phyloP scores from a whole-genome alignment of 2,888 invertebrate species.

The Meloe dianella region DNA sequence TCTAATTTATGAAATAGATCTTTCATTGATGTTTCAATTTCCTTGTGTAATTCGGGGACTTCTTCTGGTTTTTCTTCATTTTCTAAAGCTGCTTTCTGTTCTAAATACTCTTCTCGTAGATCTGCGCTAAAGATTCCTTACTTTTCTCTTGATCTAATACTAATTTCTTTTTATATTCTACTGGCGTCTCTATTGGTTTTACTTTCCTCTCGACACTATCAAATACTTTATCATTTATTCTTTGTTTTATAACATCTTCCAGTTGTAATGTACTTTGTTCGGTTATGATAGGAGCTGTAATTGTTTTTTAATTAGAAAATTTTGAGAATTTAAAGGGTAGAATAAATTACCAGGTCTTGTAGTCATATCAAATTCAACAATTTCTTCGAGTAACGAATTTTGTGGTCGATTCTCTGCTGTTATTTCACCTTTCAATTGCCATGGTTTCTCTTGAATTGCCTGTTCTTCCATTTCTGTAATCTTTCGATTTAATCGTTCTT shows the following conservation, averaged over 20 bases:
- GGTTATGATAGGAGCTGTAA: conserved; percentile 84
- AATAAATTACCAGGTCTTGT: conserved; percentile 67
- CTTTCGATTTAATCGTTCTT: conserved; percentile 72
- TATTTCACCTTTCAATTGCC: conserved; percentile 94
- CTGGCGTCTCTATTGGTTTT: conserved; percentile 81
- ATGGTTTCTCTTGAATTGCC: conserved; percentile 82
- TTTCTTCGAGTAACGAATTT: conserved; percentile 91
- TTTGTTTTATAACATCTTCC: conserved; percentile 88
- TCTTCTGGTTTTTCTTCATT: conserved; percentile 66
- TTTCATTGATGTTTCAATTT: conserved; percentile 77
- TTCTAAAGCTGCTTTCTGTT: conserved; percentile 67
- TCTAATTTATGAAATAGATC: conserved; percentile 85
- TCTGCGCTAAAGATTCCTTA: conserved; percentile 89
- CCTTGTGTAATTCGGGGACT: conserved; percentile 78
- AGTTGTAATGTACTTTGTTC: conserved; percentile 85
- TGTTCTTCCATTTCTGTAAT: conserved; percentile 76
- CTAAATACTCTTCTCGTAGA: conserved; percentile 88
- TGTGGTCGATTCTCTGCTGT: conserved; percentile 79
- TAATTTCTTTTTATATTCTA: conserved; percentile 85
- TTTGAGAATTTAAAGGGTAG: neutral
- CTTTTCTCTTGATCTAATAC: conserved; percentile 93
- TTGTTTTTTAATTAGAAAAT: conserved; percentile 1
- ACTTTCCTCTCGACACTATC: conserved; percentile 91
- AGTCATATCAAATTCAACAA: conserved; percentile 87
- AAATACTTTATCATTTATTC: conserved; percentile 93